phyloP scores from a whole-genome alignment of 2,888 invertebrate genomes.

The Lymantria dispar region DNA sequence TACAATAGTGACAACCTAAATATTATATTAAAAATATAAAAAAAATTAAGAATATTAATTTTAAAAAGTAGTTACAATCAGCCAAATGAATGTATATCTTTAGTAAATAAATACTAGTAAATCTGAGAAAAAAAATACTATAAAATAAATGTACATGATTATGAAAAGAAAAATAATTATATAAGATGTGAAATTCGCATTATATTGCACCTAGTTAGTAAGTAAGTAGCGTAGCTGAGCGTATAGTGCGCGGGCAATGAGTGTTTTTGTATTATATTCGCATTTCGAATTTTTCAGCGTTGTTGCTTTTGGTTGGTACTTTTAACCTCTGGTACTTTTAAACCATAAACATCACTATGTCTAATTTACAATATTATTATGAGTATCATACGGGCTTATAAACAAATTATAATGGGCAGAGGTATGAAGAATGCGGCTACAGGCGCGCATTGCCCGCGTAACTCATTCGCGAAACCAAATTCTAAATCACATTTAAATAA shows the following conservation, averaged over 20 bases:
- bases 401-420: too few relatives aligned
- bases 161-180: constrained; percentile 43
- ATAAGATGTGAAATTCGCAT: constrained; percentile 61
- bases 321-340: too few relatives aligned
- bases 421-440: too few relatives aligned
- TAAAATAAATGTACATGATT: constrained; percentile 49
- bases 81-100: constrained; percentile 38
- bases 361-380: too few relatives aligned
- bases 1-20: neutral
- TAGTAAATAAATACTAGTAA: constrained; percentile 37
- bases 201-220: constrained; percentile 75
- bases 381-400: too few relatives aligned
- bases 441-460: constrained; percentile 46
- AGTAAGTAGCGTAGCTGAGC: constrained; percentile 66
- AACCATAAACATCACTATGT: too few relatives aligned
- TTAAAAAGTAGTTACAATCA: constrained; percentile 35
- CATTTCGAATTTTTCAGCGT: too few relatives aligned
- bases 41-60: constrained; percentile 14
- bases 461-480: constrained; percentile 71
- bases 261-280: neutral
- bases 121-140: constrained; percentile 38
- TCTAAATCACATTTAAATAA: constrained; percentile 77
- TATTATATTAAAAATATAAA: constrained; percentile 1
- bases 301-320: too few relatives aligned
- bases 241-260: constrained; percentile 48